phyloP scores from a whole-genome alignment of 1,140 invertebrate genomes.

The Amyelois transitella region DNA sequence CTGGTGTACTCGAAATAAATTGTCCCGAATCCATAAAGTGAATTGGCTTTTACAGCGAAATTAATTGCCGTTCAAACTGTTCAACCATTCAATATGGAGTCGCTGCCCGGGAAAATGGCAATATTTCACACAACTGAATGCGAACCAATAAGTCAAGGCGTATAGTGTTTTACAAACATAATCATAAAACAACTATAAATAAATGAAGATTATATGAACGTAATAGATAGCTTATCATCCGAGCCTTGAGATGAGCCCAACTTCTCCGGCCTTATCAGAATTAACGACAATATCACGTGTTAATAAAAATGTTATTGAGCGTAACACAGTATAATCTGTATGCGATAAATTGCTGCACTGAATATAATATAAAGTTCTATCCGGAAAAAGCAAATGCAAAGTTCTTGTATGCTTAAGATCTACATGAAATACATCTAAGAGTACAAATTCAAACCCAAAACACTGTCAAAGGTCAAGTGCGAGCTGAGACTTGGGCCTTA shows the following conservation, averaged over 20 bases:
- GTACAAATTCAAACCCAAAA: not conserved
- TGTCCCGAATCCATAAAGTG: not conserved
- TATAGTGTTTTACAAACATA: not conserved
- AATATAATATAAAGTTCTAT: too few relatives aligned
- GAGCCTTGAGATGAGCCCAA: constrained; percentile 2
- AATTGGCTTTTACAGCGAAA: not conserved
- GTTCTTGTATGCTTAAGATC: too few relatives aligned
- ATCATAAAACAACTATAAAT: not conserved
- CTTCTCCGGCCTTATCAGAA: constrained; percentile 1
- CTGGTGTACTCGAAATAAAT: not conserved
- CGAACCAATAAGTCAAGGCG: not conserved
- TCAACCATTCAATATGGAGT: not conserved
- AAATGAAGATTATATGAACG: not conserved
- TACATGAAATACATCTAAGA: too few relatives aligned
- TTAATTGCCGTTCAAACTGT: not conserved
- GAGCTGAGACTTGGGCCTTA: not conserved
- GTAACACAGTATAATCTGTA: not conserved
- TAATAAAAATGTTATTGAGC: not conserved
- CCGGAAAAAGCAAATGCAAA: too few relatives aligned
- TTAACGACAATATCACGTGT: not conserved
- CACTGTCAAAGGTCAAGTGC: not conserved
- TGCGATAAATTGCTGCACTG: too few relatives aligned
- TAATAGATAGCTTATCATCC: constrained; percentile 1
- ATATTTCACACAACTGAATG: not conserved
- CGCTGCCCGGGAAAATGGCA: not conserved